Evolutionary conservation across 2,888 invertebrate species (phyloP), one percentile per base, ranked within the genome.

Genomic region (Xanthorhoe designata): DNA sequence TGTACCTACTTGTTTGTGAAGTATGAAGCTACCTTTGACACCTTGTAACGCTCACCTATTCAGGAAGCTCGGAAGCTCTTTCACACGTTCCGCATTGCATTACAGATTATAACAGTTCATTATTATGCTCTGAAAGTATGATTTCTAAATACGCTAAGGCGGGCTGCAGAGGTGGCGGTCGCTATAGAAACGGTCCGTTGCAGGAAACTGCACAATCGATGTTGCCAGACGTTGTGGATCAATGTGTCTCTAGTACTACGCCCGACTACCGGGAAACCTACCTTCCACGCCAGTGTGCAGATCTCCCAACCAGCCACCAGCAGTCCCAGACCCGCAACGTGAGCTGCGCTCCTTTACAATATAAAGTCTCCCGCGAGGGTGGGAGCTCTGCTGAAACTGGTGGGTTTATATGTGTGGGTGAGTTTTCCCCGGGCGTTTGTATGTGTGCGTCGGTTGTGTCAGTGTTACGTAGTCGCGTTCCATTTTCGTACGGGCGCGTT

Each of bases 191-290:
- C 91, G 83, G 78, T 74, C 82, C 66, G 92, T 87, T 92, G 92
- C 92, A 92, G 92, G 93, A 92, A 91, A 90, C 93, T 92, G 92
- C 92, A 91, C 88, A 93, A 92, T 93, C 93, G 90, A 93, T 93
- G 92, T 86, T 86, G 90, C 91, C 91, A 92, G 93, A 93, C 92
- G 90, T 83, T 91, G 86, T 92, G 91, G 93, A 92, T 92, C 93
- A 93, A 93, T 92, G 93, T 93, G 93, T 93, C 91, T 92, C 91
- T 93, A 93, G 93, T 92, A 93, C 93, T 93, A 93, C 91, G 92
- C 88, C 86, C 87, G 88, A 82, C 85, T 85, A 89, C 89, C 89
- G 91, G 89, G 88, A 85, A 88, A 88, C 86, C 87, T 89, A 84
- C 86, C 86, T 80, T 72, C 67, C 63, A 62, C 72, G 68, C 47